phyloP scores from a whole-genome alignment of 2,797 vertebrate species.

The Coregonus sp. region DNA sequence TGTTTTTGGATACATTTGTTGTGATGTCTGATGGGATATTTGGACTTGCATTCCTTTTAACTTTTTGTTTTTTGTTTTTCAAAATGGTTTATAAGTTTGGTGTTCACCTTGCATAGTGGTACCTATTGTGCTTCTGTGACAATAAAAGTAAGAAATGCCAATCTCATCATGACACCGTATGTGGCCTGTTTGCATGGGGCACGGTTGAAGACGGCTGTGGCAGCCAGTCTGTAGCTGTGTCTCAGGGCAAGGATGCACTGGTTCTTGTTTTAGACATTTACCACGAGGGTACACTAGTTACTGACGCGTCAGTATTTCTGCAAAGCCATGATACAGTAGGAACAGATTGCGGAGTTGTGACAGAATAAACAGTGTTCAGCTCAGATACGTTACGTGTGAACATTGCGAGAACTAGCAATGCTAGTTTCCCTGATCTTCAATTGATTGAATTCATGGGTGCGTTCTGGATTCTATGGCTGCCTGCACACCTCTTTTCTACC shows the following conservation, averaged over 20 bases:
- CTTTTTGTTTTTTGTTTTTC: conserved; percentile 44
- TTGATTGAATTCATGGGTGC: too few species aligned
- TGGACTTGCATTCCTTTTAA: conserved; percentile 67
- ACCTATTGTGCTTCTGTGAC: conserved; percentile 81
- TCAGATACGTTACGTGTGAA: too few species aligned
- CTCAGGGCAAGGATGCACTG: too few species aligned
- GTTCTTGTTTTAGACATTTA: not conserved
- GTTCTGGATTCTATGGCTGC: not conserved
- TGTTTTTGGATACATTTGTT: conserved; percentile 52
- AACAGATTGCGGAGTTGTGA: too few species aligned
- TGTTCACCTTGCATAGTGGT: conserved; percentile 76
- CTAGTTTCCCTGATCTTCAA: too few species aligned
- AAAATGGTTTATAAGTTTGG: conserved; percentile 55
- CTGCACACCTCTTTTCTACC: not conserved
- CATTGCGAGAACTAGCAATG: too few species aligned
- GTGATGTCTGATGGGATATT: conserved; percentile 58
- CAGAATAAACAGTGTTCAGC: too few species aligned
- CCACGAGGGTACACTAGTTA: not conserved
- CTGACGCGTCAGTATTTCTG: too few species aligned
- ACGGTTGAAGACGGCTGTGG: too few species aligned
- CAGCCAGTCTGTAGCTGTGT: too few species aligned
- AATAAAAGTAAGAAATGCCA: conserved; percentile 67
- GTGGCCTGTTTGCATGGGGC: too few species aligned
- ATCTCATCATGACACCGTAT: not conserved
- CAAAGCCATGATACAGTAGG: too few species aligned